Base-by-base conservation (phyloP, 2,113 vertebrate genomes). In the Nestor notabilis region DNA sequence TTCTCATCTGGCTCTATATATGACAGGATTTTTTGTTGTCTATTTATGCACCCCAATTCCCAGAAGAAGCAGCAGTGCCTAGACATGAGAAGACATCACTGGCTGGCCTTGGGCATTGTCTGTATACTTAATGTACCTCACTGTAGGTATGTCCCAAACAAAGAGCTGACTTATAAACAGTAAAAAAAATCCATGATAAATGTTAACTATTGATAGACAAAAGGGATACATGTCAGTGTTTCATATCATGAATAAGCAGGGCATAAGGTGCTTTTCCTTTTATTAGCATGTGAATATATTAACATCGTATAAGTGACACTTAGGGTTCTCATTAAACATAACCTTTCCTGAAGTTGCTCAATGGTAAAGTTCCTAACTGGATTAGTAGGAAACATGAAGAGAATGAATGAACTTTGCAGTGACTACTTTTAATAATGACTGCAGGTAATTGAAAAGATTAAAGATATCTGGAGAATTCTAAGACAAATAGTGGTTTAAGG, bases 371-470 rank as follows among this genome's bases (percentile, higher is more conserved):
- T 95, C 74, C 74, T 92, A 90, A 86, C 83, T 83, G 86, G 83
- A 97, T 95, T 95, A 95, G 91, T 64, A 85, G 47, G 78, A 97
- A 74, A 58, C 58, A 74, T 49, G 56, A 89, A 89, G 93, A 84
- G 77, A 94, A 71, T 79, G 86, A 93, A 87, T 87, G 78, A 97
- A 96, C 84, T 95, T 64, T 93, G 31, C 65, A 90, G 66, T 72
- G 47, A 88, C 81, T 95, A 71, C 27, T 76, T 88, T 83, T 88
- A 89, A 52, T 83, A 96, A 90, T 61, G 63, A 53, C 83, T 95
- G 27, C 83, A 89, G 78, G 77, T 94, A 95, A 94, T 97, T 77
- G 96, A 95, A 96, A 90, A 83, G 80, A 43, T 31, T 71, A 86
- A 83, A 78, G 53, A 47, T 81, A 44, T 87, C 63, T 70, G 29